Conservation (phyloP, 2,797 vertebrate species). For the Gymnoscopelus braueri region DNA sequence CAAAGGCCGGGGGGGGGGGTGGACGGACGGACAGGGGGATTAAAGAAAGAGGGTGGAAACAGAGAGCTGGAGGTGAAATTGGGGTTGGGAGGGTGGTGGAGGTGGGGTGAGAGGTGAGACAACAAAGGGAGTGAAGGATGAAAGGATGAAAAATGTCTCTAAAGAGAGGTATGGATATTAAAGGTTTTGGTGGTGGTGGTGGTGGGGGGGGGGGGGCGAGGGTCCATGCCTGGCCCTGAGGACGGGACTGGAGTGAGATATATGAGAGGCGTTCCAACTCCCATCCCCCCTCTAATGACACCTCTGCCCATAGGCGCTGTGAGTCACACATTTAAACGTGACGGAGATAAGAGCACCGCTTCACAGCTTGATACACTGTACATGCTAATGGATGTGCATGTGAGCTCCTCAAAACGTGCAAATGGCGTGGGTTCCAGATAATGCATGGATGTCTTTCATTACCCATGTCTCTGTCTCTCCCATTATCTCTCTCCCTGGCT, state of each 20-base stretch:
- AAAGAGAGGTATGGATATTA: constrained; percentile 20
- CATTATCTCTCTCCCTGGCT: neutral
- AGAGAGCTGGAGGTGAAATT: constrained; percentile 5
- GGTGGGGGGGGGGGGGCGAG: neutral
- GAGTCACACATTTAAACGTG: constrained; percentile 53
- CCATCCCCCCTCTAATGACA: constrained; percentile 70
- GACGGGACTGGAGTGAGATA: constrained; percentile 65
- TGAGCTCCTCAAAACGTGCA: no score
- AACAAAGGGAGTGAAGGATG: neutral
- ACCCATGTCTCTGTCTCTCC: neutral
- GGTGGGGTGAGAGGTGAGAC: neutral
- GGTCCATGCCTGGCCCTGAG: constrained; percentile 57
- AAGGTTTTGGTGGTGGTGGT: neutral
- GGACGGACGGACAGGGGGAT: neutral
- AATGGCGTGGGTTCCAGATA: no score
- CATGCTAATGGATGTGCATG: no score
- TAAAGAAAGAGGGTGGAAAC: neutral
- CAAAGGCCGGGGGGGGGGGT: constrained; percentile 19
- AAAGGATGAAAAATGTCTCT: neutral
- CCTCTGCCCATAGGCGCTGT: constrained; percentile 58
- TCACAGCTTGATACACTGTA: no score
- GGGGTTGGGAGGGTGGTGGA: neutral
- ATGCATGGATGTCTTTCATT: no score
- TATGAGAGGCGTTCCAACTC: constrained; percentile 61
- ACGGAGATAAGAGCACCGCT: constrained; percentile 2